Evolutionary conservation across 2,797 vertebrate genomes (phyloP).

Genomic region (Platyrinchus mystaceus): DNA sequence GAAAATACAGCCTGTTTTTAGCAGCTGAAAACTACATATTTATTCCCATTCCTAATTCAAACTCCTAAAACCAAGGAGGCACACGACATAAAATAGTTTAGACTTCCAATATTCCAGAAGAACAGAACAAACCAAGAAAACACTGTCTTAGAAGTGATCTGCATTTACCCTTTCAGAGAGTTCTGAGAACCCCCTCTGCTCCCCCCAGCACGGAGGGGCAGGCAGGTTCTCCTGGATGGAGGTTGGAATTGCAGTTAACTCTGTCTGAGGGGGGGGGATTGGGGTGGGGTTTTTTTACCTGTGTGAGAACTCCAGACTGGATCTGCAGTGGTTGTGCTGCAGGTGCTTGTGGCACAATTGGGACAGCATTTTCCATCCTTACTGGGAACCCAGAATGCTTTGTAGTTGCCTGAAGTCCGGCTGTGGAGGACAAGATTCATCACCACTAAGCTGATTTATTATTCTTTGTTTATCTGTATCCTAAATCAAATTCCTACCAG

Average conservation of each 20-base stretch:
- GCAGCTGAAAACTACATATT: neutral
- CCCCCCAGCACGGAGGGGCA: neutral
- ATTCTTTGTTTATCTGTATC: neutral
- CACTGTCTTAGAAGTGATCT: neutral
- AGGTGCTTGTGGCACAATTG: conserved; percentile 91
- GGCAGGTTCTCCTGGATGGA: neutral
- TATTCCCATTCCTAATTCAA: neutral
- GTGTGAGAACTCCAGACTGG: conserved; percentile 92
- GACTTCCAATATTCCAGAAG: neutral
- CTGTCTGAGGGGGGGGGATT: neutral
- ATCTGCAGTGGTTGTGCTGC: conserved; percentile 93
- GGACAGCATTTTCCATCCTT: conserved; percentile 93
- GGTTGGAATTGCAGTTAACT: neutral
- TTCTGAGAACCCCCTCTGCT: neutral
- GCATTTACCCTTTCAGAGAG: neutral
- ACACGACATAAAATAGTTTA: neutral
- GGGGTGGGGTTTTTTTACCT: conserved; percentile 80
- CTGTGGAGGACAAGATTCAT: conserved; percentile 58
- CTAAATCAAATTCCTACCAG: neutral
- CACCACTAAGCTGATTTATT: neutral
- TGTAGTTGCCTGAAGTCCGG: conserved; percentile 89
- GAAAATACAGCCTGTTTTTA: neutral
- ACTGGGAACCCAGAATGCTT: conserved; percentile 94
- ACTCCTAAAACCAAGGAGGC: neutral
- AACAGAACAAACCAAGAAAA: neutral